These are phyloP conservation scores for Mastigias papua DNA, from an alignment of 30 jellyfish, hydroid and myxozoan species.

Conservation along the genomic window DNA sequence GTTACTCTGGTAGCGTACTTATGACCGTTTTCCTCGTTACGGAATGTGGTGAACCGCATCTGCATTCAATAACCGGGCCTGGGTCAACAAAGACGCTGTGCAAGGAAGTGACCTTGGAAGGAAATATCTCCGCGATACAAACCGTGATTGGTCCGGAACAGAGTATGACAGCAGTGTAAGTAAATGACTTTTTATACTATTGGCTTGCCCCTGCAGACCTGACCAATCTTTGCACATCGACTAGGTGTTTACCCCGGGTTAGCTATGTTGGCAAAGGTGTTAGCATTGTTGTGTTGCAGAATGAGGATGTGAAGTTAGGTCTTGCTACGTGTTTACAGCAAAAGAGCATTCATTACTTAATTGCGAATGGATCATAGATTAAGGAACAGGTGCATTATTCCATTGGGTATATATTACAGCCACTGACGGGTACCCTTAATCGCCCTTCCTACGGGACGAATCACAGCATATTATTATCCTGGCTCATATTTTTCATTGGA, in stretches of 20 bases:
- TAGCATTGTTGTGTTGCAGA: too few species aligned
- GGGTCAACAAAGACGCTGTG: constrained; percentile 90
- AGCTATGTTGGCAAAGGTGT: background rate
- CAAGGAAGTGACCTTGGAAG: constrained; percentile 70
- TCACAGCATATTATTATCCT: too few species aligned
- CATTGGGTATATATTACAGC: too few species aligned
- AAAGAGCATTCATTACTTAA: too few species aligned
- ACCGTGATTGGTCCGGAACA: constrained; percentile 85
- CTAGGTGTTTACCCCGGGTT: background rate
- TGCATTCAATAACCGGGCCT: constrained; percentile 98
- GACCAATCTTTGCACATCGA: background rate
- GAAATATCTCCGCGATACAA: constrained; percentile 84
- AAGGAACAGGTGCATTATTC: too few species aligned
- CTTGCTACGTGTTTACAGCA: too few species aligned
- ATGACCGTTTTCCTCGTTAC: constrained; percentile 94
- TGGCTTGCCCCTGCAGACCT: background rate
- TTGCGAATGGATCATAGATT: too few species aligned
- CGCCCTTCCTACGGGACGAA: too few species aligned
- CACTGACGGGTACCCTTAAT: too few species aligned
- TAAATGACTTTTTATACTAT: too few species aligned
- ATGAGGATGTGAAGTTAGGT: too few species aligned
- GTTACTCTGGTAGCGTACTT: constrained; percentile 86
- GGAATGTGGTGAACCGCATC: constrained; percentile 94
- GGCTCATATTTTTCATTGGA: too few species aligned
- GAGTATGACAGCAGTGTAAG: constrained; percentile 95